phyloP scores from a whole-genome alignment of 1,140 invertebrate genomes.

The Cydia strobilella region DNA sequence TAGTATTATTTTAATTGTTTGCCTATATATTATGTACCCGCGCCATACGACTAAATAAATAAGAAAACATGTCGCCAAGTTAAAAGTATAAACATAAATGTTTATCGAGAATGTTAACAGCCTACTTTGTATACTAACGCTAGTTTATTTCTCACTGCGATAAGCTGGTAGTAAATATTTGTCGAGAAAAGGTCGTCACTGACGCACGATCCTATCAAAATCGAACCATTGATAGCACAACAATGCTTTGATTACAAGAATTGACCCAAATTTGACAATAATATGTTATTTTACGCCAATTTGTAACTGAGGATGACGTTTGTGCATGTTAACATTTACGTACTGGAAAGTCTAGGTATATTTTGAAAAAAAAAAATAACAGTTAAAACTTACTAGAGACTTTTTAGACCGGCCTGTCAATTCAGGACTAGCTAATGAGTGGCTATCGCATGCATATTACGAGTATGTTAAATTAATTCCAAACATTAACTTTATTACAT shows the following conservation, averaged over 20 bases:
- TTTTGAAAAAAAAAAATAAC: too few species aligned
- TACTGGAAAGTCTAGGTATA: too few species aligned
- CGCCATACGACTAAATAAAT: too few species aligned
- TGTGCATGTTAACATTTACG: too few species aligned
- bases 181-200: constrained; percentile 36
- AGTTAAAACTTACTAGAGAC: too few species aligned
- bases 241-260: constrained; percentile 10
- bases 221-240: constrained; percentile 27
- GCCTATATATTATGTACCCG: too few species aligned
- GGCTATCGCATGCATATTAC: too few species aligned
- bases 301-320: neutral
- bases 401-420: too few species aligned
- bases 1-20: too few species aligned
- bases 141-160: constrained; percentile 7
- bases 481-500: too few species aligned
- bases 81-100: neutral
- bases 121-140: neutral
- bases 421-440: too few species aligned
- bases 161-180: constrained; percentile 31
- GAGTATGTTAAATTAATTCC: too few species aligned
- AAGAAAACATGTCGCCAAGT: neutral
- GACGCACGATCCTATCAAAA: constrained; percentile 31
- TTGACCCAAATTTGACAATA: constrained; percentile 19
- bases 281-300: neutral
- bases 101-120: constrained; percentile 3